Percentiles rank a stretch among this genome's conserved stretches.
phyloP scores from a whole-genome alignment of 2,113 vertebrate genomes.

The Pedionomus torquatus region DNA sequence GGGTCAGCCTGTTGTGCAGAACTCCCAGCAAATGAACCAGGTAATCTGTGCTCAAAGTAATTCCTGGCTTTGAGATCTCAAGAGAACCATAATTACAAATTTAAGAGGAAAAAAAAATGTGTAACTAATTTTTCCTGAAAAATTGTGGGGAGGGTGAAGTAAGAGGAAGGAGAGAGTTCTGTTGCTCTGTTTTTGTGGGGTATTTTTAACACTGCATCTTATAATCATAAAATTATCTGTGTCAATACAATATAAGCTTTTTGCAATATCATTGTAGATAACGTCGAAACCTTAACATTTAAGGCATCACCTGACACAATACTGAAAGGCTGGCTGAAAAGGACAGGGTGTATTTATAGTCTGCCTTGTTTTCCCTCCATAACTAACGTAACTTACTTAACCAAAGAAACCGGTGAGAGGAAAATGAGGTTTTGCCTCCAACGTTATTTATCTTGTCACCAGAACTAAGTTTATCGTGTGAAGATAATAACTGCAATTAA shows the following conservation, averaged over 20 bases:
- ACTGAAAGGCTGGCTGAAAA: background rate
- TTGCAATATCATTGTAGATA: background rate
- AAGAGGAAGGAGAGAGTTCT: background rate
- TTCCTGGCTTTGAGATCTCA: background rate
- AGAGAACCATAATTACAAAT: background rate
- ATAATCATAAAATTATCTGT: background rate
- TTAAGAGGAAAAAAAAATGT: background rate
- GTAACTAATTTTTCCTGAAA: background rate
- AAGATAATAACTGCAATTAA: conserved; percentile 17
- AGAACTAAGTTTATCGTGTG: background rate
- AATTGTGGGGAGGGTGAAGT: background rate
- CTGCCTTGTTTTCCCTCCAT: background rate
- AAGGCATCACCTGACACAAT: background rate
- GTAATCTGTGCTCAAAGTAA: background rate
- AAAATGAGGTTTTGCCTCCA: conserved; percentile 11
- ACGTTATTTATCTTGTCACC: background rate
- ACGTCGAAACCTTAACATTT: background rate
- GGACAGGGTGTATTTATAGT: background rate
- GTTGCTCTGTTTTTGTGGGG: background rate
- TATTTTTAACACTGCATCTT: background rate
- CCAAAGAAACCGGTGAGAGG: background rate
- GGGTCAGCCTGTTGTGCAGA: background rate
- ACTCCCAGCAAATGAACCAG: background rate
- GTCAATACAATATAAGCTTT: background rate
- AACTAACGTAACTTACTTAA: background rate